Conservation (phyloP, 2,888 invertebrate species). For the Drosophila mimica region DNA sequence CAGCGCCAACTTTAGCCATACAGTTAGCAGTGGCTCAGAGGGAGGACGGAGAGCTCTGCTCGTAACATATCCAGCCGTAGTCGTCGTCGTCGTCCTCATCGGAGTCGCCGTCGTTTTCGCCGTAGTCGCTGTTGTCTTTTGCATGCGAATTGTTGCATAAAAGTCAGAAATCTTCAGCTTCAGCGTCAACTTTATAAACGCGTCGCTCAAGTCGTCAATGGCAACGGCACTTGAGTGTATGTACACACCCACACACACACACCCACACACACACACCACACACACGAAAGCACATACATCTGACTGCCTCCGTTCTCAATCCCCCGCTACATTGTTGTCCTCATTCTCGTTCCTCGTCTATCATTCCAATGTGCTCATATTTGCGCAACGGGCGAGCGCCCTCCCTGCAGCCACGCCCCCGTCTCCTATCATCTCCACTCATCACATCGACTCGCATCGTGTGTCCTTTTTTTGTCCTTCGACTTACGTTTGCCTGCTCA, state of each 20-base stretch:
- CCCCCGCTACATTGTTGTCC: constrained; percentile 26
- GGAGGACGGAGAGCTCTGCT: constrained; percentile 32
- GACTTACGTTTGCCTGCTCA: constrained; percentile 68
- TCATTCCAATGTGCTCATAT: constrained; percentile 76
- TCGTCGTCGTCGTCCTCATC: constrained; percentile 16
- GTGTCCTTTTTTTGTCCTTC: constrained; percentile 79
- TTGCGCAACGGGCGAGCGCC: constrained; percentile 60
- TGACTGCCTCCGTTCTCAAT: not conserved
- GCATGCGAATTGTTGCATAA: constrained; percentile 79
- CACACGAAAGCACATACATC: constrained; percentile 20
- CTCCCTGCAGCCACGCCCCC: constrained; percentile 7
- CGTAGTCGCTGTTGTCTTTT: constrained; percentile 35
- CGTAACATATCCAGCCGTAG: constrained; percentile 62
- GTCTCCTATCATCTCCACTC: not conserved
- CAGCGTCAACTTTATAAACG: constrained; percentile 62
- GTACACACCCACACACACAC: constrained; percentile 40
- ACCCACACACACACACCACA: constrained; percentile 13
- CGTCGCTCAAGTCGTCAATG: constrained; percentile 75
- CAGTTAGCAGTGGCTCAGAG: constrained; percentile 48
- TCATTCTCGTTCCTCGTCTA: constrained; percentile 67
- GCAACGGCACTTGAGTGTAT: constrained; percentile 70
- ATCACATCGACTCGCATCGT: constrained; percentile 50
- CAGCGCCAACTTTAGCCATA: constrained; percentile 54
- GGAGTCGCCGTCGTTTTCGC: constrained; percentile 6
- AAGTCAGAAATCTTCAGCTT: constrained; percentile 80